Base-by-base conservation (phyloP, 1,140 invertebrate species). In the Psix sp. region DNA sequence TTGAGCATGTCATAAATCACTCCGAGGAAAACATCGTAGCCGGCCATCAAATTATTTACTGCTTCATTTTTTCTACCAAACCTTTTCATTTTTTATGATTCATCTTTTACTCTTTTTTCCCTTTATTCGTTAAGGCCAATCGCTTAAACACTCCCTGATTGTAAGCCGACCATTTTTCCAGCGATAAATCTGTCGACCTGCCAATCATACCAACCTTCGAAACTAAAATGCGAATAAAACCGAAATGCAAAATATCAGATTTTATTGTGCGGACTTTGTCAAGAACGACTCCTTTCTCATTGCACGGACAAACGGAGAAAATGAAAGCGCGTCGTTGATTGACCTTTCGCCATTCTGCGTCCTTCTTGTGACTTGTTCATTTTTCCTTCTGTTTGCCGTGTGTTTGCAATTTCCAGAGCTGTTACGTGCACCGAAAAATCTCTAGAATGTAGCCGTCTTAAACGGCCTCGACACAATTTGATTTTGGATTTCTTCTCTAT, bases 201-300 rank as follows among this genome's bases (percentile, higher is more conserved):
- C 33, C 21, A 3, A 16, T 3, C 33, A n/a, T 5, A 10, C 10
- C 9, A 35, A 46, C 31, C 33, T 65, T 48, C 21, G 33, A 15
- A 38, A 5, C 9, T 5, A 17, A 38, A 38, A 38, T 24, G 20
- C 42, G 36, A 67, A 57, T 42, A 51, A 43, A 63, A 42, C 51
- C 16, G 26, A 63, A 72, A 59, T 63, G 31, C 31, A 70, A 72
- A 72, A 39, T n/a, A 10, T 29, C 26, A 70, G 38, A n/a, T 5
- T 15, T 18, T 3, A 6, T 51, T 21, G 35, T 26, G 51, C 63
- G 49, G 42, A 36, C 57, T 63, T 65, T 63, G 45, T 52, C 51
- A 72, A 65, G 59, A 57, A 49, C 33, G 52, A 65, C 59, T 72
- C 51, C 59, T 72, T 72, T 72, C 68, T 63, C 59, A 59, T 72